A percentile compares a stretch with the other conserved stretches of the same genome.
phyloP scores from a whole-genome alignment of 1,140 invertebrate species.

The Lordiphosa mommai region DNA sequence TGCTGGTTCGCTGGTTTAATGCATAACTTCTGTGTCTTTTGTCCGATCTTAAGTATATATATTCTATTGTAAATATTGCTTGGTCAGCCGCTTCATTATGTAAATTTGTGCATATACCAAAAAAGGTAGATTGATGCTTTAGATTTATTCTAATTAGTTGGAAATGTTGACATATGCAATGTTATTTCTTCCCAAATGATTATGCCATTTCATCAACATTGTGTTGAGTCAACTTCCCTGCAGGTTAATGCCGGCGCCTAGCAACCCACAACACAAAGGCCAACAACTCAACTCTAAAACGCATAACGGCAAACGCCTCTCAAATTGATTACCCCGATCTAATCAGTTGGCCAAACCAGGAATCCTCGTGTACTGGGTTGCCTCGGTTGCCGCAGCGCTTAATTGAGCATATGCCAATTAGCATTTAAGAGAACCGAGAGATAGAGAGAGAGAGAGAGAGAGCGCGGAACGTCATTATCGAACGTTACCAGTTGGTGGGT shows the following conservation, averaged over 20 bases:
- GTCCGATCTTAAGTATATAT: no score
- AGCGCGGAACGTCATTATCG: slow-evolving; percentile 37
- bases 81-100: no score
- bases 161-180: no score
- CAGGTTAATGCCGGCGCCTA: slow-evolving; percentile 56
- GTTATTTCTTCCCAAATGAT: no score
- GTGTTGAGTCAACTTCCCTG: neutral
- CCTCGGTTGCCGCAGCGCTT: slow-evolving; percentile 56
- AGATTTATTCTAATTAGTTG: no score
- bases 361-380: slow-evolving; percentile 19
- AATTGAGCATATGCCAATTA: slow-evolving; percentile 77
- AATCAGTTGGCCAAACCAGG: slow-evolving; percentile 52
- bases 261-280: slow-evolving; percentile 38
- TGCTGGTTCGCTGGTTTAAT: no score
- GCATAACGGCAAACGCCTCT: slow-evolving; percentile 21
- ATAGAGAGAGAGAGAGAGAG: neutral
- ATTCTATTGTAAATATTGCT: no score
- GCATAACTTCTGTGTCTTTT: no score
- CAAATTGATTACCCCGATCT: slow-evolving; percentile 71
- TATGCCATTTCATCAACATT: no score
- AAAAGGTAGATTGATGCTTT: no score
- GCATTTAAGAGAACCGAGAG: slow-evolving; percentile 29
- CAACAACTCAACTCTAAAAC: slow-evolving; percentile 6
- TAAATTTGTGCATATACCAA: no score
- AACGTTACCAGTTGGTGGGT: neutral